Evolutionary conservation across 2,113 vertebrate species (phyloP), one percentile per base, ranked within the genome.

Genomic region (Eira barbara): DNA sequence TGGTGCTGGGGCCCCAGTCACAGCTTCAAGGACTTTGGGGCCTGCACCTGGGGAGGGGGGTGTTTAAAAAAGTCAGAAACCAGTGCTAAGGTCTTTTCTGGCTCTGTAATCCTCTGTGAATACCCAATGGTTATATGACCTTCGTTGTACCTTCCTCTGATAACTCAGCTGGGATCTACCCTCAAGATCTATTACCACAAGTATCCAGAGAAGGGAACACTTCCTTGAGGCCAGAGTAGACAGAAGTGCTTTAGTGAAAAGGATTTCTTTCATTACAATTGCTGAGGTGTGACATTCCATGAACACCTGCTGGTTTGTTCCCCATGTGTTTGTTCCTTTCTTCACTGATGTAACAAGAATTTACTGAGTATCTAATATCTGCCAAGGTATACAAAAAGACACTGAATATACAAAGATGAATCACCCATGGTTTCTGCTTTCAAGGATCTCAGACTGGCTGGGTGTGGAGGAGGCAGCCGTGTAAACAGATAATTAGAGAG

Each of bases 251-350:
- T 96, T 83, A 39, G 6, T 15, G 65, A 93, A 25, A 81, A 78
- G 80, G 45, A 67, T 81, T 95, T 61, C 80, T 87, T 80, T 79
- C 69, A 42, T 81, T 90, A 94, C 90, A 81, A 31, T 97, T 55
- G 87, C 57, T 18, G 83, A 97, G 95, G 94, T 97, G 97, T 79
- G 92, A 98, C 98, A 97, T 98, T 98, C 97, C 76, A 25, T 42
- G 94, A 93, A 95, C 89, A 94, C 94, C 27, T 78, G 97, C 95
- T 95, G 97, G 49, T 94, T 95, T 81, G 76, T 42, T 91, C 81
- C 89, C 18, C 3, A 13, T 59, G 57, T 93, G 94, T 97, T 97
- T 97, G 92, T 93, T 95, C 95, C 97, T 90, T 79, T 97, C 76
- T 95, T 85, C 80, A 81, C 94, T 98, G 90, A 95, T 89, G 92